Conservation (phyloP, 2,888 invertebrate genomes). For the Poecilobothrus nobilitatus region DNA sequence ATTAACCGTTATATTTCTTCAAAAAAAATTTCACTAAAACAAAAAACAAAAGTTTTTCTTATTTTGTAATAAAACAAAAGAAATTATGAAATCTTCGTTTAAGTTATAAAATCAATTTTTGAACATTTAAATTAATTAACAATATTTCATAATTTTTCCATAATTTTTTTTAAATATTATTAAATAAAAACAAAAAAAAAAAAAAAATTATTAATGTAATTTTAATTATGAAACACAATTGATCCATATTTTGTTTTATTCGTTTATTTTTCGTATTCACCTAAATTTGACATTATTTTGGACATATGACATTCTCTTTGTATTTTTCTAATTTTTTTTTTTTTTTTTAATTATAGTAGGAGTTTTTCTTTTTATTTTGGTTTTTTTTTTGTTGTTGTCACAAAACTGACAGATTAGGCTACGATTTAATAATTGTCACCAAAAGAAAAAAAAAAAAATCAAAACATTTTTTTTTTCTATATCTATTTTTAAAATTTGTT, state of each 20-base stretch:
- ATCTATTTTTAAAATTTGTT: neutral
- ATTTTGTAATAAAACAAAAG: too few relatives aligned
- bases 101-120: too few relatives aligned
- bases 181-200: neutral
- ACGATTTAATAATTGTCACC: conserved; percentile 4
- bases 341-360: neutral
- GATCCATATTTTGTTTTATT: neutral
- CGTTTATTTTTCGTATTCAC: neutral
- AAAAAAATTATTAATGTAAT: neutral
- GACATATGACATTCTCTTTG: neutral
- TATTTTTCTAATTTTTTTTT: too few relatives aligned
- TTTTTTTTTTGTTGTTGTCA: neutral
- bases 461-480: neutral
- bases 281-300: neutral
- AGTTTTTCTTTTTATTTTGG: neutral
- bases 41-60: too few relatives aligned
- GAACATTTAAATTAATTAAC: too few relatives aligned
- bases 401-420: neutral
- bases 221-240: neutral
- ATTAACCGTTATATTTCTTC: too few relatives aligned
- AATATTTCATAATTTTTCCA: too few relatives aligned
- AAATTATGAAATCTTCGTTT: too few relatives aligned
- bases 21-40: too few relatives aligned
- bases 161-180: neutral
- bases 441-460: neutral